These are phyloP conservation scores for Malaclemys terrapin DNA, from an alignment of 2,113 vertebrate genomes.

Conservation along the genomic window DNA sequence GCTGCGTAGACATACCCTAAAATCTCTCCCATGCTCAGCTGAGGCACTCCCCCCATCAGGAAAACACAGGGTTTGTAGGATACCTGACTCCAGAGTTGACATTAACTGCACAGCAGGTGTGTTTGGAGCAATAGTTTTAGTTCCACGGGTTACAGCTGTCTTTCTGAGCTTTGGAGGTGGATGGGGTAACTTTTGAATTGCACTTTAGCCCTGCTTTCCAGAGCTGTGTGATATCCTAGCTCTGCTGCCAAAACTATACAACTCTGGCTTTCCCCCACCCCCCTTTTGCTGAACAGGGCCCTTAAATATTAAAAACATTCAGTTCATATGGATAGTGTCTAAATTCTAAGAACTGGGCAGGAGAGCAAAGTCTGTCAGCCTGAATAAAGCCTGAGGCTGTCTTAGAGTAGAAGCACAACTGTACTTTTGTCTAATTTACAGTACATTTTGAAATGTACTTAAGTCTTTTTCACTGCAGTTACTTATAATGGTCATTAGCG, in stretches of 20 bases:
- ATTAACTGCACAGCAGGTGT: accelerated
- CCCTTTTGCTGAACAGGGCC: neutral
- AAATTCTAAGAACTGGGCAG: constrained; percentile 28
- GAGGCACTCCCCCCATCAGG: neutral
- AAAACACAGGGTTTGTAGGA: neutral
- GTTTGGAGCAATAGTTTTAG: neutral
- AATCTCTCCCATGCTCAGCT: neutral
- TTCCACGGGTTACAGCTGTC: neutral
- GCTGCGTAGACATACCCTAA: neutral
- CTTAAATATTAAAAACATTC: constrained; percentile 12
- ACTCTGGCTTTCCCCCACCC: neutral
- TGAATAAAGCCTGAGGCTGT: constrained; percentile 49
- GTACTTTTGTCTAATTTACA: constrained; percentile 67
- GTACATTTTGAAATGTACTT: constrained; percentile 69
- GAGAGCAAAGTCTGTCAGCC: constrained; percentile 51
- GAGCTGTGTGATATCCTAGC: neutral
- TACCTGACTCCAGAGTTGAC: neutral
- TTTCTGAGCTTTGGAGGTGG: neutral
- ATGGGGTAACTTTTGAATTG: neutral
- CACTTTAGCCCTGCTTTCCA: neutral
- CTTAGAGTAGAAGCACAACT: constrained; percentile 38
- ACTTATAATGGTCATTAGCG: constrained; percentile 70
- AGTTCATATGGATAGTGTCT: constrained; percentile 25
- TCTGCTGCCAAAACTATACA: neutral
- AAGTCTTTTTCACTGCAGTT: constrained; percentile 52